A percentile compares a stretch with the other conserved stretches of the same genome.
phyloP scores from a whole-genome alignment of 2,113 vertebrate species.

The Onychorhynchus coronatus region DNA sequence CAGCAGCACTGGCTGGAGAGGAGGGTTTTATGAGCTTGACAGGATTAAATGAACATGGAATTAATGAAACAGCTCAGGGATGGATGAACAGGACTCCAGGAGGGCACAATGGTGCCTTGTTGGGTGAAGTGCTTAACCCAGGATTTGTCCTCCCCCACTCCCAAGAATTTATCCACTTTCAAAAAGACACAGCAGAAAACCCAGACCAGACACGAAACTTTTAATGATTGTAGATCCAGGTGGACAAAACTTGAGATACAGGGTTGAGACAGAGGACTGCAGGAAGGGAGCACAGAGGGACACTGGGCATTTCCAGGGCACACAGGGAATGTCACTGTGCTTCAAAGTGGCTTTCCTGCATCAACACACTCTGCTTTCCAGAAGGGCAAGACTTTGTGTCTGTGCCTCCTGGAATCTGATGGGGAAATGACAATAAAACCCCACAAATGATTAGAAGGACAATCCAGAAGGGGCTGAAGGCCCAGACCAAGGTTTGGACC shows the following conservation, averaged over 20 bases:
- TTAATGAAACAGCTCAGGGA: background rate
- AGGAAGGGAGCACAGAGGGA: background rate
- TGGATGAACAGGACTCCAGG: background rate
- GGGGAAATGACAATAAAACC: background rate
- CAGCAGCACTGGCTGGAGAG: background rate
- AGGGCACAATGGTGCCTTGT: fast-evolving
- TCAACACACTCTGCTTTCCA: background rate
- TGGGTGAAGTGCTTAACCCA: background rate
- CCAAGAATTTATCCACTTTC: background rate
- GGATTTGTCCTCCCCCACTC: background rate
- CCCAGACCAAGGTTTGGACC: background rate
- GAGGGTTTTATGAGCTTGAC: background rate
- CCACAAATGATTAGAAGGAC: background rate
- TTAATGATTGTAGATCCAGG: background rate
- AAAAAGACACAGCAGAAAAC: background rate
- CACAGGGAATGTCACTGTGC: fast-evolving
- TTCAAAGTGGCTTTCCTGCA: background rate
- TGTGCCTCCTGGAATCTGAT: background rate
- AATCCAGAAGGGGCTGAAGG: background rate
- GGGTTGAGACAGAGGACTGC: background rate
- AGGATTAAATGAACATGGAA: background rate
- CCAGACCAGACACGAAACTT: background rate
- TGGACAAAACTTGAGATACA: background rate
- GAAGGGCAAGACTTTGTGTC: fast-evolving
- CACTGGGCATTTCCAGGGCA: background rate